Percentiles rank a stretch among this genome's conserved stretches.
phyloP scores from a whole-genome alignment of 2,113 vertebrate species.

The Hippolais icterina region DNA sequence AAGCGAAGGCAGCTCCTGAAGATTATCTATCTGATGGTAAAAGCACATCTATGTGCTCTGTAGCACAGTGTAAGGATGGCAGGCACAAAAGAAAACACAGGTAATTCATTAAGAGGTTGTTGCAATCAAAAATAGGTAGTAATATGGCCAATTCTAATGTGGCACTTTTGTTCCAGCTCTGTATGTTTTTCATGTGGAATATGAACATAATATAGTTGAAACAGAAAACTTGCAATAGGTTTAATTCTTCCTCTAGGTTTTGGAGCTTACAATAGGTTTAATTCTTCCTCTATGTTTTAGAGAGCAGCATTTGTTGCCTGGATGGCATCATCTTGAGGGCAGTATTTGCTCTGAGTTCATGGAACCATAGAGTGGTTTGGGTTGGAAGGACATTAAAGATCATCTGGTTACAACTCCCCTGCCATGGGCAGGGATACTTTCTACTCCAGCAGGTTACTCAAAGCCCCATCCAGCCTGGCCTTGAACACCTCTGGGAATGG shows the following conservation, averaged over 20 bases:
- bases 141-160: not conserved
- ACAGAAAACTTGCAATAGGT: not conserved
- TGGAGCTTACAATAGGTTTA: not conserved
- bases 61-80: not conserved
- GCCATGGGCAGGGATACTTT: not conserved
- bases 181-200: not conserved
- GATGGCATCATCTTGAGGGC: not conserved
- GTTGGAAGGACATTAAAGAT: not conserved
- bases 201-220: not conserved
- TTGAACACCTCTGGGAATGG: not conserved
- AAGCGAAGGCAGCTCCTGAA: not conserved
- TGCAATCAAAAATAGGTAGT: not conserved
- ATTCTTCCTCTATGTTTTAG: not conserved
- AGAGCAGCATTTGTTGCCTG: not conserved
- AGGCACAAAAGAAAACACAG: not conserved
- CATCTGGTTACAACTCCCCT: not conserved
- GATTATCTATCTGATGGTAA: not conserved
- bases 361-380: not conserved
- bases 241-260: not conserved
- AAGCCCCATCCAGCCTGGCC: not conserved
- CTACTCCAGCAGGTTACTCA: not conserved
- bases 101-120: not conserved
- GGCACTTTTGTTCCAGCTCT: not conserved
- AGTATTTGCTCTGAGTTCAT: not conserved
- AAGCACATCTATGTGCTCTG: not conserved